Evolutionary conservation across 2,888 invertebrate genomes (phyloP), one percentile per base, ranked within the genome.

Genomic region (Phaedon cochleariae): DNA sequence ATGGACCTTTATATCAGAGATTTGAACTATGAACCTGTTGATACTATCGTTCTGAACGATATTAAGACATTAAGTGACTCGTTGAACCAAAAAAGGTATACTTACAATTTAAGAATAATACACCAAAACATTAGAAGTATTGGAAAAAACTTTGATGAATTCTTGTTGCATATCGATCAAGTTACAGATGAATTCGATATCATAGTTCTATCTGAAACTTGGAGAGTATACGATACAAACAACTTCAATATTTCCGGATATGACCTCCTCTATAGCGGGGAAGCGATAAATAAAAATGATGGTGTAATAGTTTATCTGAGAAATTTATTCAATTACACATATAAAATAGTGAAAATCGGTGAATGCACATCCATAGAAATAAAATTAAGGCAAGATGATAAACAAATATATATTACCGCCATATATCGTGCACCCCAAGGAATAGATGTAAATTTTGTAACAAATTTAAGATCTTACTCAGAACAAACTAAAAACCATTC

Each of bases 51-150:
- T 10, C 29, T 52, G 52, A 52, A 52, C 20, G 29, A 52, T 52
- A 52, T 29, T 51, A 7, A 9, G 29, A 15, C 17, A 52, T 10
- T 29, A 52, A 29, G 52, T 52, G n/a, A n/a, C 29, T 29, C 17
- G 18, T 52, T 52, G 52, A 52, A 52, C 29, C 29, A 29, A 52
- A 29, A 46, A 52, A 52, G 20, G 31, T 52, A 52, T 52, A 29
- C 2, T 29, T 15, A 52, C 52, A 52, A 52, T 26, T 52, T 29
- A 3, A 52, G 29, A 52, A 22, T 52, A n/a, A 29, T 52, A 26
- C 57, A 57, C 58, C 37, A 58, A 12, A 58, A 58, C 15, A 58
- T 58, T 29, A 58, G 46, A 7, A 58, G 58, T 58, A 26, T 59
- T 34, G 49, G 21, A 18, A 49, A 49, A 49, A 49, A 49, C 21